Evolutionary conservation across 2,797 vertebrate genomes (phyloP).

Genomic region (Microchirus variegatus): DNA sequence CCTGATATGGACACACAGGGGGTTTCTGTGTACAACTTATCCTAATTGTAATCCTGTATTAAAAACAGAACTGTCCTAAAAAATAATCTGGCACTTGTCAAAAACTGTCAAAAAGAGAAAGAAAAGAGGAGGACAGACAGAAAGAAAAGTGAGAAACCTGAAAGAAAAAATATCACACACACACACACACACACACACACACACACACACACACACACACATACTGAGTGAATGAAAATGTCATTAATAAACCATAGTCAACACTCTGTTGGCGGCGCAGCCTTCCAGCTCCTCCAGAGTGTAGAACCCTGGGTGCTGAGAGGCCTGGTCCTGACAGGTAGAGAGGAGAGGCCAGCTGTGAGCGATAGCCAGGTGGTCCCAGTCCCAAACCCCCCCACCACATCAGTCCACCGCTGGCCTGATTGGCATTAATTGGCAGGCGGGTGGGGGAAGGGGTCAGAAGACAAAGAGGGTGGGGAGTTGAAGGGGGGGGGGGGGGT

Average conservation of each 20-base stretch:
- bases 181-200: background rate
- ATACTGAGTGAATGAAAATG: background rate
- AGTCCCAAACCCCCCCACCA: constrained; percentile 51
- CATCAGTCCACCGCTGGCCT: constrained; percentile 61
- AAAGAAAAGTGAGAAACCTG: too few species aligned
- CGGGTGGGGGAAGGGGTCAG: constrained; percentile 17
- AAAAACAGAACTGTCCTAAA: background rate
- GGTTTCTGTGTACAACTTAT: background rate
- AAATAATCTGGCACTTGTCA: background rate
- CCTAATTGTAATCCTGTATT: background rate
- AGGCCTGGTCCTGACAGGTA: constrained; percentile 54
- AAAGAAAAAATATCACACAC: background rate
- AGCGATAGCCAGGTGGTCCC: constrained; percentile 67
- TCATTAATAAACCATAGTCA: constrained; percentile 69
- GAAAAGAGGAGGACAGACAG: background rate
- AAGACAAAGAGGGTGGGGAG: constrained; percentile 3
- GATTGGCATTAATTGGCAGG: constrained; percentile 79
- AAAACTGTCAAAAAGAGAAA: background rate
- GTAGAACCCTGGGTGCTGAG: constrained; percentile 16
- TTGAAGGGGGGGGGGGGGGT: too few species aligned
- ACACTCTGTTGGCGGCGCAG: constrained; percentile 17
- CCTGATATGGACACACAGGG: too few species aligned
- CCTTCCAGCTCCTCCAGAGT: constrained; percentile 21
- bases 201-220: background rate
- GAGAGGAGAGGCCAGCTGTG: constrained; percentile 64